These are phyloP conservation scores for Phaethornis superciliosus DNA, from an alignment of 2,113 vertebrate species.

Conservation along the genomic window DNA sequence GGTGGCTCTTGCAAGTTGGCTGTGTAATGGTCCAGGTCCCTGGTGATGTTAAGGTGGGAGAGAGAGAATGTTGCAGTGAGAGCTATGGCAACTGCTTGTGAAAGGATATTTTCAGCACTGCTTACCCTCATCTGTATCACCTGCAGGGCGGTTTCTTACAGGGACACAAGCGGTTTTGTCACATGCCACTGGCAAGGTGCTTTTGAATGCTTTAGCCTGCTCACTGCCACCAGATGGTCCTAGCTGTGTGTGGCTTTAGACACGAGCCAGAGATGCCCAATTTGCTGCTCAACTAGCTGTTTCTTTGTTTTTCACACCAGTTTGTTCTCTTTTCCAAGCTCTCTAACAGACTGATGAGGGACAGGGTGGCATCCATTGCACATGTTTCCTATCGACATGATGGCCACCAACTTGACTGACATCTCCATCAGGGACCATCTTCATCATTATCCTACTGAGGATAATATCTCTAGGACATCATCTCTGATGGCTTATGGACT, in stretches of 20 bases:
- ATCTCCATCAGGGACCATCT: background rate
- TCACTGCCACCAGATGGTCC: background rate
- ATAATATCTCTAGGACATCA: background rate
- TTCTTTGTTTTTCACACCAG: background rate
- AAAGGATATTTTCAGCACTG: background rate
- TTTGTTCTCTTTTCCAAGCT: background rate
- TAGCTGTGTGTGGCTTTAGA: background rate
- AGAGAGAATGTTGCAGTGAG: background rate
- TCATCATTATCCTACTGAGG: background rate
- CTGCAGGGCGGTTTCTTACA: background rate
- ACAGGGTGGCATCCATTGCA: background rate
- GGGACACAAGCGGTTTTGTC: background rate
- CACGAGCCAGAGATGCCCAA: rapidly evolving
- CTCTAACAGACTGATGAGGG: background rate
- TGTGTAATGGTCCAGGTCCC: background rate
- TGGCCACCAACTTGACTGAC: background rate
- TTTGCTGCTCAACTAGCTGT: background rate
- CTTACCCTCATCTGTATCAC: background rate
- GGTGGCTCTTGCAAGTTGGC: background rate
- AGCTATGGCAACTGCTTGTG: background rate
- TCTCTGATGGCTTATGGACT: background rate
- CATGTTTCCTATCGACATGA: background rate
- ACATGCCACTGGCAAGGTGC: background rate
- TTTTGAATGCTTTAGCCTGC: background rate
- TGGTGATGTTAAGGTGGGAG: background rate